Base-by-base conservation (phyloP, 2,113 vertebrate species). In the Actenoides hombroni region DNA sequence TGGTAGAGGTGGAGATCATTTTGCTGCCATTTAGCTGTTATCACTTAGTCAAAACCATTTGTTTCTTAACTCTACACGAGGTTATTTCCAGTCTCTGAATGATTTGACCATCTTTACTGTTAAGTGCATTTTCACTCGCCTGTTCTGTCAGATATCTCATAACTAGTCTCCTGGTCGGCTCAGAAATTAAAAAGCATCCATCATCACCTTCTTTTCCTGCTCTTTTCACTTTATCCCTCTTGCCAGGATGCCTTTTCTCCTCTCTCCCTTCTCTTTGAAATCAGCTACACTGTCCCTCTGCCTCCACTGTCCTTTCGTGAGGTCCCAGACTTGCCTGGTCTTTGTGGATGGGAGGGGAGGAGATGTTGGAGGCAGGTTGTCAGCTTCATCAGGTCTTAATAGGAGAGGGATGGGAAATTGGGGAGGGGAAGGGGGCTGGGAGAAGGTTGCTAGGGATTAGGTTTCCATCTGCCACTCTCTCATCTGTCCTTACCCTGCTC, bases 361-460 rank as follows among this genome's bases (percentile, higher is more conserved):
- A 92, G 65, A 20, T 64, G 39, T 3, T 74, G 61, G 35, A 75
- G 80, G 25, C 77, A 86, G 87, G 56, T 51, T 94, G 60, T 77
- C 83, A 83, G 68, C 83, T 90, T 67, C 65, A 94, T 69, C 44
- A 73, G 64, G 26, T 83, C 56, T 75, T 83, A 90, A 87, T 56
- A 54, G 44, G 74, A 71, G 65, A 88, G 53, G 19, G 35, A 29
- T 73, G 61, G 44, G 60, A 63, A 78, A 11, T 0, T 60, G 53
- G 56, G 61, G 68, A 67, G 51, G 77, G 46, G 21, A 51, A 49
- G 39, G 51, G 67, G 79, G 53, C 35, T 54, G 77, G 63, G 51
- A 63, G 77, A 71, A 91, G 81, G 95, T 95, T 96, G 95, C 95
- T 94, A 96, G 63, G 96, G 96, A 97, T 97, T 97, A 96, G 39